Evolutionary conservation across 2,797 vertebrate species (phyloP), one percentile per base, ranked within the genome.

Genomic region (Scolopax rusticola): DNA sequence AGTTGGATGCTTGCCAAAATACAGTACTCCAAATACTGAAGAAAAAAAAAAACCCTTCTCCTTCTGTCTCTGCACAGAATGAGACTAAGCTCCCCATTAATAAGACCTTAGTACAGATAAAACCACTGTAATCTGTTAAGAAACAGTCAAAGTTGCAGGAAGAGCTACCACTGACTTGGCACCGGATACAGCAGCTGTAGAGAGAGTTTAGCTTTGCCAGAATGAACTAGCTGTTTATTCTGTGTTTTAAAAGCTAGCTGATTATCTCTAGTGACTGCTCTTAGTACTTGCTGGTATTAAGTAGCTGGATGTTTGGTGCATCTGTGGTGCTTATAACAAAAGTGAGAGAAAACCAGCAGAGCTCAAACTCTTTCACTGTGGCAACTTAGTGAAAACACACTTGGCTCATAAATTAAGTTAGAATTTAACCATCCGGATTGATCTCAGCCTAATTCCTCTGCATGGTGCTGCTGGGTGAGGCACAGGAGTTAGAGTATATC

Each of bases 91-190:
- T 95, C 78, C 87, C 68, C 8, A 11, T 36, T 87, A 93, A 56
- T 84, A 89, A 96, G 70, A 93, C 65, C 4, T 45, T 28, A 50
- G 70, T 92, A 54, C 75, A 71, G 53, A 91, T 80, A 93, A 96
- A 96, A 82, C 17, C 0, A 70, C 87, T 95, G 45, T n/a, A 93
- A 89, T 96, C 75, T 80, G 30, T 92, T 36, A 75, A 56, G 6
- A 60, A 92, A 89, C 23, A 77, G 20, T 48, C 68, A 84, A 18
- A 91, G 68, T 89, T 57, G 33, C 57, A 63, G 19, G 53, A 81
- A 96, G 25, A 83, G 11, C 8, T 56, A 13, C 17, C 13, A 15
- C 32, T 73, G n/a, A 45, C 20, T 56, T 84, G 17, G 50, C 20
- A 8, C 6, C 67, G 19, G 11, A 33, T 54, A 59, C 90, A 73